Percentiles rank a stretch among this genome's conserved stretches.
Conservation (phyloP, 1,140 invertebrate genomes). For the Diabrotica virgifera region DNA sequence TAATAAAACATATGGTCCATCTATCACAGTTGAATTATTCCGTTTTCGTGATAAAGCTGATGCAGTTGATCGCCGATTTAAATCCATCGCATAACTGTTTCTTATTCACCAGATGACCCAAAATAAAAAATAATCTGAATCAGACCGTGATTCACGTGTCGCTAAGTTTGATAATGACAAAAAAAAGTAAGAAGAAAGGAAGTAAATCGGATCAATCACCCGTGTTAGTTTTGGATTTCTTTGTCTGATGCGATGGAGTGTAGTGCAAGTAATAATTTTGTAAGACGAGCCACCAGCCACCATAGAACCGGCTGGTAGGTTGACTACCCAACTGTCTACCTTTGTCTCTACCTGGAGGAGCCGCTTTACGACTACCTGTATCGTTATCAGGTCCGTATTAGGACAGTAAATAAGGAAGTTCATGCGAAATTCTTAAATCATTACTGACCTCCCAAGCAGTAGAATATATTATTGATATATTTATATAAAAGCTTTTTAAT, state of each 20-base stretch:
- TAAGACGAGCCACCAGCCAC: slow-evolving; percentile 14
- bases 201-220: slow-evolving; percentile 15
- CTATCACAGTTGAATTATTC: too few species aligned
- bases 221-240: slow-evolving; percentile 13
- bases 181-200: slow-evolving; percentile 6
- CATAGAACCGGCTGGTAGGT: slow-evolving; percentile 8
- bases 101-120: neutral
- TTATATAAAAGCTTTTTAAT: too few species aligned
- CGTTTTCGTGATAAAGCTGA: too few species aligned
- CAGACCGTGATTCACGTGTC: slow-evolving; percentile 9
- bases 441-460: too few species aligned
- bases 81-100: neutral
- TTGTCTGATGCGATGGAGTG: neutral
- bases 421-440: too few species aligned
- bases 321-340: slow-evolving; percentile 15
- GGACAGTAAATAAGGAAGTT: neutral
- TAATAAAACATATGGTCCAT: too few species aligned
- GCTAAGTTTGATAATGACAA: slow-evolving; percentile 4
- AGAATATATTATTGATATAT: too few species aligned
- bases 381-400: slow-evolving; percentile 1
- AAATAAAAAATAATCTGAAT: slow-evolving; percentile 3
- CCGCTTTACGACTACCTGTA: slow-evolving; percentile 9
- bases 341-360: slow-evolving; percentile 5
- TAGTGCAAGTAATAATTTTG: neutral
- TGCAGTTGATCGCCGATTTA: neutral